Evolutionary conservation across 30 jellyfish, hydroid and myxozoan genomes (phyloP).

Genomic region (Turritopsis rubra): DNA sequence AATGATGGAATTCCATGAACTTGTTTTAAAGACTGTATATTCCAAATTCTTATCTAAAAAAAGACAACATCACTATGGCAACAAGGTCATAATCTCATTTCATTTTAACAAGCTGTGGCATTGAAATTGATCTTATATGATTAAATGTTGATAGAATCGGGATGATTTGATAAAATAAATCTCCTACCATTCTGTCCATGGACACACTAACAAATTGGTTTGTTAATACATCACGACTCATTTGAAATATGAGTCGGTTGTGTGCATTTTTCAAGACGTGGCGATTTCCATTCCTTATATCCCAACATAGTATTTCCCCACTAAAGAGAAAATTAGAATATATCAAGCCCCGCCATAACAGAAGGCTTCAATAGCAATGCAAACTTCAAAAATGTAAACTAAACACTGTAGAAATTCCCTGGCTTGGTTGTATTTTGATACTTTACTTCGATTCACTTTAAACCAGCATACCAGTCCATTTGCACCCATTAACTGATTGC

Average conservation of each 20-base stretch:
- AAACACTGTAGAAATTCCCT: too few species aligned
- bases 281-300: conserved; percentile 35
- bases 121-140: too few species aligned
- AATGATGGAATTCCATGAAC: conserved; percentile 47
- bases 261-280: conserved; percentile 54
- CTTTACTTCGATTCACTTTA: too few species aligned
- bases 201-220: conserved; percentile 56
- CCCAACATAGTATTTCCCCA: conserved; percentile 83
- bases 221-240: conserved; percentile 28
- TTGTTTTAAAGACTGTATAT: neutral
- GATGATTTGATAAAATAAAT: neutral
- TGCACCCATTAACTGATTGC: too few species aligned
- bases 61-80: too few species aligned
- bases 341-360: too few species aligned
- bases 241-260: conserved; percentile 49
- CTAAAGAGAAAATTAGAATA: conserved; percentile 28
- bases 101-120: too few species aligned
- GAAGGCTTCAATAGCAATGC: neutral
- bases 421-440: too few species aligned
- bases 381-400: neutral
- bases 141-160: too few species aligned
- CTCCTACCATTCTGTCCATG: conserved; percentile 82
- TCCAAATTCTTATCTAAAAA: conserved; percentile 33
- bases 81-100: too few species aligned
- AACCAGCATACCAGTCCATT: too few species aligned